These are phyloP conservation scores for Trialeurodes vaporariorum DNA, from an alignment of 1,140 invertebrate genomes.

Conservation along the genomic window DNA sequence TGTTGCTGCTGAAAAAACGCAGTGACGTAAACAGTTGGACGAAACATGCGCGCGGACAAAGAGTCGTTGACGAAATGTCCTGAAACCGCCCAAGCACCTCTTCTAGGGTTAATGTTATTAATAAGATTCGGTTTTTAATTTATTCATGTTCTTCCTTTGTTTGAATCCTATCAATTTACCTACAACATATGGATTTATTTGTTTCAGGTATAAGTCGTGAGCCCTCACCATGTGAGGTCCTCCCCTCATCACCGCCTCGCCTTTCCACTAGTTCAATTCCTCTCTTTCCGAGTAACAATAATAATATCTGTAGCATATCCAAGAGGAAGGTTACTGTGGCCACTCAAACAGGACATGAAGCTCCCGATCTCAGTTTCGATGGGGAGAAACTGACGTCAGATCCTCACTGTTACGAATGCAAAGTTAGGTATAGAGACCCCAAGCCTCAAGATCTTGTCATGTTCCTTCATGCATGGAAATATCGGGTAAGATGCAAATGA, in stretches of 20 bases:
- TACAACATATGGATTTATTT: constrained; percentile 3
- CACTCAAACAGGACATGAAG: constrained; percentile 67
- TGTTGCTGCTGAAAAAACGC: too few species aligned
- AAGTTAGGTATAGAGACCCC: constrained; percentile 79
- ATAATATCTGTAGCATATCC: background rate
- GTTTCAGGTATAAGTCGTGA: constrained; percentile 35
- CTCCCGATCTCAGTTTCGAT: constrained; percentile 52
- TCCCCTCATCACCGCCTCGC: background rate
- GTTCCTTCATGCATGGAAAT: constrained; percentile 79
- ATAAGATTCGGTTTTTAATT: background rate
- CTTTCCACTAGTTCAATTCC: background rate
- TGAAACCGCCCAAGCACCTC: too few species aligned
- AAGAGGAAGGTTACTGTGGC: constrained; percentile 54
- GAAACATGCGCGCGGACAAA: too few species aligned
- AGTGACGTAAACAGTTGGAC: too few species aligned
- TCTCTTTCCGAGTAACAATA: background rate
- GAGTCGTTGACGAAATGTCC: too few species aligned
- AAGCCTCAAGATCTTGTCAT: constrained; percentile 81
- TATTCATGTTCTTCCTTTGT: background rate
- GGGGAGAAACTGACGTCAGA: constrained; percentile 66
- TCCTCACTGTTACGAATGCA: constrained; percentile 84
- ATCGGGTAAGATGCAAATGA: constrained; percentile 25
- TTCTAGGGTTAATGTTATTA: too few species aligned
- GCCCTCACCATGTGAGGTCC: constrained; percentile 44
- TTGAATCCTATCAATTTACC: background rate